These are phyloP conservation scores for Nettapus auritus DNA, from an alignment of 2,113 vertebrate species.

Conservation along the genomic window DNA sequence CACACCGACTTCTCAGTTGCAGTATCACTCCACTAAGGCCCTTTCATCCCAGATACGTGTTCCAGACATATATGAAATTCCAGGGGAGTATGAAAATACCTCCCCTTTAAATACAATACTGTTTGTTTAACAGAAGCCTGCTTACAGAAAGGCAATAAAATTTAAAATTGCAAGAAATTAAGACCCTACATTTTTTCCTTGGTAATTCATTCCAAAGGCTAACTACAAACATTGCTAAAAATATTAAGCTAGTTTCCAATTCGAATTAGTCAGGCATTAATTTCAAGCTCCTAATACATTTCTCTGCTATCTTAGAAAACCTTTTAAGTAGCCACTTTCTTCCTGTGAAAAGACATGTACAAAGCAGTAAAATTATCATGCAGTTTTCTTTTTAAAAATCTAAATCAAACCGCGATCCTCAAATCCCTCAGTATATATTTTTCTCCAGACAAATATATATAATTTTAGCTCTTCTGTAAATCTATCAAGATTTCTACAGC, in stretches of 20 bases:
- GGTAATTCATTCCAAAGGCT: background rate
- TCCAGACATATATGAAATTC: background rate
- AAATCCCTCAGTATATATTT: background rate
- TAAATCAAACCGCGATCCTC: background rate
- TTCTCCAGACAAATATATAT: background rate
- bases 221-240: background rate
- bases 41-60: background rate
- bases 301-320: background rate
- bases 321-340: background rate
- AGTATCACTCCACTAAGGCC: background rate
- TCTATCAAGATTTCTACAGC: background rate
- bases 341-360: background rate
- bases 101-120: fast-evolving
- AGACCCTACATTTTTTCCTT: background rate
- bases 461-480: background rate
- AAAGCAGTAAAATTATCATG: background rate
- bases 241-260: background rate
- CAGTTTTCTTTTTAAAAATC: background rate
- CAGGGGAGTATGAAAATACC: background rate
- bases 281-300: background rate
- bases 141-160: conserved; percentile 2
- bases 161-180: background rate
- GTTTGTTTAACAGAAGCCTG: background rate
- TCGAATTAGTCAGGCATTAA: background rate
- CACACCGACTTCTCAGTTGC: background rate